These are phyloP conservation scores for Deladenus siricidicola DNA, from an alignment of 2,888 invertebrate species.

Conservation along the genomic window DNA sequence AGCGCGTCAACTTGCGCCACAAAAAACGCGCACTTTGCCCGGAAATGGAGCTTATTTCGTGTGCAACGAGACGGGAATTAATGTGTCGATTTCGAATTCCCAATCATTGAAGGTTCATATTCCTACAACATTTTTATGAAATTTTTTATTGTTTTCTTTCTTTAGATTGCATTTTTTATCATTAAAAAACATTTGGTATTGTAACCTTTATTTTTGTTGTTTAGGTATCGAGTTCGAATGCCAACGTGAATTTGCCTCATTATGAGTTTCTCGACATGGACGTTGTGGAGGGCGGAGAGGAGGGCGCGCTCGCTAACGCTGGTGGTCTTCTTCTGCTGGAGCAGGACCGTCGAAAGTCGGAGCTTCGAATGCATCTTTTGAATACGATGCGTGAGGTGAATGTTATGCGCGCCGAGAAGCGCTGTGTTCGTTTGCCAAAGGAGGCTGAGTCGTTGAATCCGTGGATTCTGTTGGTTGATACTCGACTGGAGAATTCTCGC, in stretches of 20 bases:
- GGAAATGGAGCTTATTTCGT: conserved; percentile 45
- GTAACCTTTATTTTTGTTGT: too few species aligned
- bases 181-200: too few species aligned
- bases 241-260: too few species aligned
- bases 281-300: conserved; percentile 11
- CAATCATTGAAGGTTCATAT: conserved; percentile 32
- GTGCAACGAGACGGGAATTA: conserved; percentile 46
- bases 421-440: conserved; percentile 69
- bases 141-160: too few species aligned
- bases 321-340: conserved; percentile 14
- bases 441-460: conserved; percentile 63
- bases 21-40: conserved; percentile 38
- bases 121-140: too few species aligned
- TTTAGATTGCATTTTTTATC: too few species aligned
- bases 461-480: conserved; percentile 72
- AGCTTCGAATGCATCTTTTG: conserved; percentile 32
- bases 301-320: conserved; percentile 45
- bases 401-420: conserved; percentile 76
- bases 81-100: conserved; percentile 35
- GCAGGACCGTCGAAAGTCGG: conserved; percentile 27
- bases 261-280: conserved; percentile 40
- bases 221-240: too few species aligned
- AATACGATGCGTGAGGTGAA: conserved; percentile 62
- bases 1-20: conserved; percentile 45
- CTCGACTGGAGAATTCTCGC: conserved; percentile 74